Conservation (phyloP, 1,140 invertebrate genomes). For the Theocolax elegans region DNA sequence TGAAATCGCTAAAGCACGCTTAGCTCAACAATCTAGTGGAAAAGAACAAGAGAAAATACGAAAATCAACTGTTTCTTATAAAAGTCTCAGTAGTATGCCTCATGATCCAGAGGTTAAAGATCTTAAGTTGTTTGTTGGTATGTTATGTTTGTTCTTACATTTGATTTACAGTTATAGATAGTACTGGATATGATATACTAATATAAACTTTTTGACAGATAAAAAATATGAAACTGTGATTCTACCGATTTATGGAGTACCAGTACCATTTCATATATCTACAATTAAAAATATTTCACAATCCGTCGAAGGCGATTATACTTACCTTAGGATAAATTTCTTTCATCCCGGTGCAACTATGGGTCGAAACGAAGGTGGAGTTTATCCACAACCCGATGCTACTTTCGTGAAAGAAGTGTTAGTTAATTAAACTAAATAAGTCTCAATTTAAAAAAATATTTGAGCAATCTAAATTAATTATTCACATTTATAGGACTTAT, state of each 20-base stretch:
- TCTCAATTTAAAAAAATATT: neutral
- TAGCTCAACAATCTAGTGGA: slow-evolving; percentile 86
- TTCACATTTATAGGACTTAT: slow-evolving; percentile 81
- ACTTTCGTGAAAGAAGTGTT: slow-evolving; percentile 98
- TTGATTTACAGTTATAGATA: too few species aligned
- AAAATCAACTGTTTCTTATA: slow-evolving; percentile 96
- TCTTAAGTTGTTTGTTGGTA: slow-evolving; percentile 94
- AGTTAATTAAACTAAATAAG: slow-evolving; percentile 58
- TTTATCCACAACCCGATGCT: slow-evolving; percentile 93
- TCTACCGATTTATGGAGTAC: slow-evolving; percentile 93
- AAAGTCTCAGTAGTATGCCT: slow-evolving; percentile 91
- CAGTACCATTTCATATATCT: slow-evolving; percentile 98
- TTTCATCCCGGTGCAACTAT: slow-evolving; percentile 97
- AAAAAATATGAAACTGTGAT: slow-evolving; percentile 98
- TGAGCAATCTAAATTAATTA: slow-evolving; percentile 4
- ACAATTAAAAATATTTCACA: slow-evolving; percentile 99
- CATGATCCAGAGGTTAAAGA: slow-evolving; percentile 93
- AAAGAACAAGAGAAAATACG: slow-evolving; percentile 91
- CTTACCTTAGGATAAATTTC: slow-evolving; percentile 98
- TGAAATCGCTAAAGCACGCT: slow-evolving; percentile 89
- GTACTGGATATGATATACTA: too few species aligned
- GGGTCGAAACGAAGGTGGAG: slow-evolving; percentile 89
- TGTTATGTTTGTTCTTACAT: slow-evolving; percentile 51
- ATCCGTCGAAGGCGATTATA: slow-evolving; percentile 98
- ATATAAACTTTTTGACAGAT: slow-evolving; percentile 73